Evolutionary conservation across 2,113 vertebrate species (phyloP), one percentile per base, ranked within the genome.

Genomic region (Phoenicopterus ruber): DNA sequence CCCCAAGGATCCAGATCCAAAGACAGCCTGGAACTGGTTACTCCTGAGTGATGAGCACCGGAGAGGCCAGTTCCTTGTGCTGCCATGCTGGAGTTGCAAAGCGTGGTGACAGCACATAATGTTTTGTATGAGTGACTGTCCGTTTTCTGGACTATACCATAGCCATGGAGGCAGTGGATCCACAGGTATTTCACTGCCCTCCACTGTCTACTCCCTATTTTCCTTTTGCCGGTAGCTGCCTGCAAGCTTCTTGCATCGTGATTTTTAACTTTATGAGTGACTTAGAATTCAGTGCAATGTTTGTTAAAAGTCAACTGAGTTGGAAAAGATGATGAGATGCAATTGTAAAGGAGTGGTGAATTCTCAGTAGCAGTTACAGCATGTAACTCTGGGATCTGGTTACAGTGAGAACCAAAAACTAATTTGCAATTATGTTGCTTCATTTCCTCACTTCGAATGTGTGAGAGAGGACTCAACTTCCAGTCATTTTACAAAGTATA

Each of bases 401-500:
- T 69, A 42, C 52, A n/a, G 7, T 65, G 31, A 63, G 36, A 72
- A 79, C 11, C 52, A 57, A 42, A 63, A n/a, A 38, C 17, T 32
- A 9, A 49, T 50, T 29, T 91, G 44, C 50, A 72, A 7, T 44
- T 61, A 15, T 2, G 16, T 34, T 77, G 40, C 40, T 71, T 91
- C 25, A 49, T 57, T 62, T 57, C 36, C 32, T 71, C 9, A 76
- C 40, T 80, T 26, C 52, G 32, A 46, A n/a, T 76, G 26, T 61
- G 18, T n/a, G 44, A 76, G 34, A 76, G 20, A 50, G 21, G 24
- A 50, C 47, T 47, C 15, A 59, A 26, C 17, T 69, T 25, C 57
- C 78, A 36, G 67, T 86, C 81, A 77, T 92, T 94, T 65, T 85
- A 59, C 54, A 61, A 86, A 40, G 71, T 82, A 67, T 17, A 36